Evolutionary conservation across 2,888 invertebrate species (phyloP), one percentile per base, ranked within the genome.

Genomic region (Notocelia uddmanniana): DNA sequence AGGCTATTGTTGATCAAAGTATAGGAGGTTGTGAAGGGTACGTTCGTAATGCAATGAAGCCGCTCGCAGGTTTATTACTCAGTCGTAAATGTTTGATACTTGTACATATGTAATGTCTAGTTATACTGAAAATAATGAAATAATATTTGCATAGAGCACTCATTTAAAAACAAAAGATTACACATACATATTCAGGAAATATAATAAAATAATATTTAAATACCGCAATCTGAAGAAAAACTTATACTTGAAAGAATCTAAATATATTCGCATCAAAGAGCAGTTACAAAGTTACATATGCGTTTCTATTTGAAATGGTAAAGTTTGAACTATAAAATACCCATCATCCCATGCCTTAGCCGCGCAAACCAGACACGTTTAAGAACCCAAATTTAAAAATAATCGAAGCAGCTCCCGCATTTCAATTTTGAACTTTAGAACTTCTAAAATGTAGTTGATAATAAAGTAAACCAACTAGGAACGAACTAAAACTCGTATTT

Each of bases 341-440:
- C 52, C 55, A 54, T 60, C 69, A 54, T 52, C 68, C 68, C 34
- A 59, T 31, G 34, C 63, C 60, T 41, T 54, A 60, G 41, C 34
- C 18, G 21, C 34, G 58, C 37, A 52, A 68, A 60, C 52, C 52
- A 31, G 62, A 69, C 69, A 69, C 69, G 62, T 55, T 69, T 55
- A 62, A 62, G 55, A 62, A 69, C 69, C 60, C 69, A 62, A 69
- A 69, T 69, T 62, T 60, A 55, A 69, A 69, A 69, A 69, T 54
- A 69, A 62, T 69, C 55, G 26, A 21, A 69, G 18, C 41, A 41
- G 3, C 45, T n/a, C 5, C 41, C 13, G n/a, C 54, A 18, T 62
- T 54, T 0, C 62, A 45, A 55, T 69, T 41, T n/a, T n/a, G 8
- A 45, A 69, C 60, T 45, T 55, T 62, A 62, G 13, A 9, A 41